Base-by-base conservation (phyloP, 1,140 invertebrate genomes). In the Scaptomyza pallida region DNA sequence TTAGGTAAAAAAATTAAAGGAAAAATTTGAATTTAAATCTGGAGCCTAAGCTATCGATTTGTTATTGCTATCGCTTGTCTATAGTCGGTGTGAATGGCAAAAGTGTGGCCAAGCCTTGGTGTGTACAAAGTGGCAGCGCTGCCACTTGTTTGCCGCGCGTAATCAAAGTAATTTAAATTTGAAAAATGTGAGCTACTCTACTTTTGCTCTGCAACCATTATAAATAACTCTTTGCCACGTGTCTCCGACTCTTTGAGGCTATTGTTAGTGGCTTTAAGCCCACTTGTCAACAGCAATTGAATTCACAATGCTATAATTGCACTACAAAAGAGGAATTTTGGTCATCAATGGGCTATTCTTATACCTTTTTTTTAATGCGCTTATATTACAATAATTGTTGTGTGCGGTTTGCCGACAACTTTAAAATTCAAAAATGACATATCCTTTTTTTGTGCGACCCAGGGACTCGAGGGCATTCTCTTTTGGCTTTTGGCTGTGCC, bases 401-500 rank as follows among this genome's bases (percentile, higher is more conserved):
- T 6, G 4, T 26, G 23, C 8, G 23, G 23, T 26, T 26, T 26
- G 5, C 4, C 23, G 8, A 33, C 30, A 59, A 56, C 51, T 75
- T 61, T 64, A 68, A 78, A 75, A 79, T 12, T 65, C 52, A 54
- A 50, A 9, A 54, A 21, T 74, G 45, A 56, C 62, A 79, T 79
- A 85, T 83, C 75, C 75, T 75, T 83, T 81, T 37, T 5, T 9
- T 47, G 41, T 43, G 35, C 26, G 26, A 30, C 26, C 4, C 5
- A 9, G 26, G 26, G 26, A 30, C 26, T 30, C 9, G 3, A 4
- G 3, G 3, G n/a, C 8, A 37, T 4, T 37, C 12, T 12, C 30
- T 12, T 35, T 2, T 19, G 10, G 1, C 6, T 45, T 21, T 45
- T 51, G 17, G 19, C 5, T 30, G 5, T 5, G 3, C 23, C 33